Evolutionary conservation across 2,113 vertebrate species (phyloP).

Genomic region (Scomber scombrus): DNA sequence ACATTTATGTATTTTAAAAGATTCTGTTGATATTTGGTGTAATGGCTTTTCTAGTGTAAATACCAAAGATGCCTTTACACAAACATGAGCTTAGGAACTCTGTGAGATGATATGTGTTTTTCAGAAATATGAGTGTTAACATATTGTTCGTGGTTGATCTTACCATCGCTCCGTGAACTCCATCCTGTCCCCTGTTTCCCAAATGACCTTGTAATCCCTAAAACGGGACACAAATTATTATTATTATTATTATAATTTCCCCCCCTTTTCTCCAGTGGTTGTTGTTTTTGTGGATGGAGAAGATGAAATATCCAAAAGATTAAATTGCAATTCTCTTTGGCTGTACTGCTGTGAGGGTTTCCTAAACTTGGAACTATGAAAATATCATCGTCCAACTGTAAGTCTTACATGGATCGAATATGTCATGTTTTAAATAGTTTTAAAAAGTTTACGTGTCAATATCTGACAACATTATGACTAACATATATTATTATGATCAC

Average conservation of each 20-base stretch:
- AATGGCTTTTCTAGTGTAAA: not conserved
- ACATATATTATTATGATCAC: conserved; percentile 47
- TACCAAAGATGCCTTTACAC: not conserved
- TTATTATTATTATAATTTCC: too few species aligned
- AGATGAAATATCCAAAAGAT: too few species aligned
- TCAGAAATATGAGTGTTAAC: not conserved
- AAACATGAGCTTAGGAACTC: not conserved
- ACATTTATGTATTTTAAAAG: not conserved
- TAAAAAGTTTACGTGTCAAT: not conserved
- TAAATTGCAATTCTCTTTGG: too few species aligned
- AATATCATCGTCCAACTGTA: too few species aligned
- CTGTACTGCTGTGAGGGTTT: too few species aligned
- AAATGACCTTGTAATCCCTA: conserved; percentile 78
- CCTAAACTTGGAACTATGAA: too few species aligned
- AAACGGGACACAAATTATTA: conserved; percentile 27
- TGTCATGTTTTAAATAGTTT: not conserved
- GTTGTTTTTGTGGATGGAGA: too few species aligned
- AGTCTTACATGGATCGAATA: accelerated
- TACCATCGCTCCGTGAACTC: conserved; percentile 75
- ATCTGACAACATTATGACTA: conserved; percentile 1
- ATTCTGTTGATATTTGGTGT: not conserved
- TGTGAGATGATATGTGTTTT: not conserved
- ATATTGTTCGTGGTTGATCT: conserved; percentile 16
- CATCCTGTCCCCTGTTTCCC: conserved; percentile 80
- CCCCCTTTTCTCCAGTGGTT: too few species aligned